phyloP scores from a whole-genome alignment of 1,140 invertebrate genomes.

The Ceratosolen solmsi region DNA sequence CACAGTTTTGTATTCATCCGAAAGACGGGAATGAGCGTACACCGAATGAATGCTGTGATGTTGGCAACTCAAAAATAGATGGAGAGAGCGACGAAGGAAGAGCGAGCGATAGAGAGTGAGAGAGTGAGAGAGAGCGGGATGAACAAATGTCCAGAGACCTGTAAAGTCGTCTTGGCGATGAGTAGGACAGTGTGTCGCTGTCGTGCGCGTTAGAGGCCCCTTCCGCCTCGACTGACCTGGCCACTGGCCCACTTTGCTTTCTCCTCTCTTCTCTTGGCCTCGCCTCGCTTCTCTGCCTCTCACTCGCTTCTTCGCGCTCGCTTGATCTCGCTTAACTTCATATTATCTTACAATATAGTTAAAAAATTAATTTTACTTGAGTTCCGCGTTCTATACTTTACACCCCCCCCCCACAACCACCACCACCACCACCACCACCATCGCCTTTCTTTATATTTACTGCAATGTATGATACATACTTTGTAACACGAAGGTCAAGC shows the following conservation, averaged over 20 bases:
- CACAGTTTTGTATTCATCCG: neutral
- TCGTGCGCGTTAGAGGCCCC: conserved; percentile 63
- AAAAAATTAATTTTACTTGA: neutral
- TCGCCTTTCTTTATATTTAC: neutral
- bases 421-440: too few relatives aligned
- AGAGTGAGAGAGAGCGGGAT: neutral
- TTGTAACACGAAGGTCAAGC: too few relatives aligned
- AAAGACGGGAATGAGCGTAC: neutral
- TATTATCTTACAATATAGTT: neutral
- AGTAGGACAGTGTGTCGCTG: conserved; percentile 74
- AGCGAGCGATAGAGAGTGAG: conserved; percentile 14
- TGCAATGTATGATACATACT: too few relatives aligned
- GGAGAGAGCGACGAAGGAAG: neutral
- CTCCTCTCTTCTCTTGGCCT: conserved; percentile 55
- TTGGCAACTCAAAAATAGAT: neutral
- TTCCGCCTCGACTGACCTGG: conserved; percentile 65
- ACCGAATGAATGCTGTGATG: neutral
- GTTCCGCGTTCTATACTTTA: neutral
- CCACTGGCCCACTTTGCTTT: conserved; percentile 72
- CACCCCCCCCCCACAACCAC: neutral
- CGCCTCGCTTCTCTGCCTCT: neutral
- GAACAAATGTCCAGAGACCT: neutral
- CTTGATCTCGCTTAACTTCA: conserved; percentile 34
- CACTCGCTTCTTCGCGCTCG: conserved; percentile 38
- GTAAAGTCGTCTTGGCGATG: conserved; percentile 56